A percentile compares a stretch with the other conserved stretches of the same genome.
Conservation (phyloP, 2,888 invertebrate species). For the Leptinotarsa juncta region DNA sequence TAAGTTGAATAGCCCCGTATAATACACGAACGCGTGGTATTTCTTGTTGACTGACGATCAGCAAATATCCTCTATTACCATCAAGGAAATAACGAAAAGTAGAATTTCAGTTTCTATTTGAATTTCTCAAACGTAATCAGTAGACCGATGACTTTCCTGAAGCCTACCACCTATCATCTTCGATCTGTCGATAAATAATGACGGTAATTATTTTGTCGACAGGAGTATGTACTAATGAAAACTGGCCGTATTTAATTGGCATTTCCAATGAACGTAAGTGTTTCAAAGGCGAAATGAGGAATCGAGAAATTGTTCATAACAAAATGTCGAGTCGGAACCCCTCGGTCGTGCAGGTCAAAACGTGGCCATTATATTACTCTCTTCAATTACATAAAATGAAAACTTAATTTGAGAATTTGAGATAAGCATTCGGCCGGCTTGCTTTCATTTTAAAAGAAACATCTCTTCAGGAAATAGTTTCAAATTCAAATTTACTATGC, state of each 20-base stretch:
- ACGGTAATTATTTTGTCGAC: conserved; percentile 37
- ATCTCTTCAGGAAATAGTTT: not conserved
- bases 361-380: conserved; percentile 42
- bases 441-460: conserved; percentile 18
- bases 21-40: not conserved
- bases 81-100: not conserved
- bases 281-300: conserved; percentile 20
- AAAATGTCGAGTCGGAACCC: conserved; percentile 8
- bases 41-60: not conserved
- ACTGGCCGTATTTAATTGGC: conserved; percentile 22
- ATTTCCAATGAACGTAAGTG: conserved; percentile 25
- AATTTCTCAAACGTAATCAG: conserved; percentile 5
- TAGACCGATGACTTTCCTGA: conserved; percentile 30
- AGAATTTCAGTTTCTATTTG: conserved; percentile 10
- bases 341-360: conserved; percentile 45
- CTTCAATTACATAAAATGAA: conserved; percentile 41
- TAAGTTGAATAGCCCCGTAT: not conserved
- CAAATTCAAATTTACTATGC: not conserved
- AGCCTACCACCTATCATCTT: conserved; percentile 29
- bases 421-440: conserved; percentile 20
- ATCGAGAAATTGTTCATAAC: conserved; percentile 30
- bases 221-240: conserved; percentile 23
- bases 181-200: conserved; percentile 28
- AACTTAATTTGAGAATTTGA: conserved; percentile 42
- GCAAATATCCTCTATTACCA: not conserved